These are phyloP conservation scores for Eilema sororculum DNA, from an alignment of 2,888 invertebrate species.

Conservation along the genomic window DNA sequence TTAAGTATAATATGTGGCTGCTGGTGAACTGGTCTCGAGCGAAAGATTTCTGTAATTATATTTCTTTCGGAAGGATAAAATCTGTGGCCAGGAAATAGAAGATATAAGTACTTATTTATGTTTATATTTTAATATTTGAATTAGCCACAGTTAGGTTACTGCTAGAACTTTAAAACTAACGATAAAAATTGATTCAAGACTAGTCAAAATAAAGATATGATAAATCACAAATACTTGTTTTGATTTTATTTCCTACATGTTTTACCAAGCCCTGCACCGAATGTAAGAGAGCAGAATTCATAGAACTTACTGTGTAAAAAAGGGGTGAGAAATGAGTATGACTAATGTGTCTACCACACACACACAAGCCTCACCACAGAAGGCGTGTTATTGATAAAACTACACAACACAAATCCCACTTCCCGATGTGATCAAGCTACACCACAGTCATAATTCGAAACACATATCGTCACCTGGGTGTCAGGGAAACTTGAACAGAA, in stretches of 20 bases:
- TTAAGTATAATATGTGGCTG: constrained; percentile 28
- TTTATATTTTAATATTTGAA: constrained; percentile 41
- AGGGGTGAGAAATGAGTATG: too few relatives aligned
- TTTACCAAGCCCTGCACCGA: background rate
- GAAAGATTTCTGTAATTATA: constrained; percentile 9
- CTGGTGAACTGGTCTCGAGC: constrained; percentile 10
- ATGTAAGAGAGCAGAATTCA: background rate
- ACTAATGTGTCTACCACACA: too few relatives aligned
- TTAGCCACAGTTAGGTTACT: constrained; percentile 38
- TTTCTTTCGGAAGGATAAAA: constrained; percentile 1
- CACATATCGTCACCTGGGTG: too few relatives aligned
- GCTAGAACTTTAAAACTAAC: constrained; percentile 36
- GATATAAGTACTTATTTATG: constrained; percentile 47
- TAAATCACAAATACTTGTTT: constrained; percentile 44
- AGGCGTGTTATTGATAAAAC: too few relatives aligned
- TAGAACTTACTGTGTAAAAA: too few relatives aligned
- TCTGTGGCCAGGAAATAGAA: constrained; percentile 19
- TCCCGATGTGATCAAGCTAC: too few relatives aligned
- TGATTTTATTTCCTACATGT: constrained; percentile 20
- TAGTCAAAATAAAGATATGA: constrained; percentile 74
- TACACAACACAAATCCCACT: too few relatives aligned
- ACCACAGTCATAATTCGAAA: too few relatives aligned
- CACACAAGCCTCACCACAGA: too few relatives aligned
- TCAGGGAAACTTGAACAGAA: too few relatives aligned
- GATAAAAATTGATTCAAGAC: constrained; percentile 71